These are phyloP conservation scores for Kryptolebias ocellatus DNA, from an alignment of 2,797 vertebrate species.

Conservation along the genomic window DNA sequence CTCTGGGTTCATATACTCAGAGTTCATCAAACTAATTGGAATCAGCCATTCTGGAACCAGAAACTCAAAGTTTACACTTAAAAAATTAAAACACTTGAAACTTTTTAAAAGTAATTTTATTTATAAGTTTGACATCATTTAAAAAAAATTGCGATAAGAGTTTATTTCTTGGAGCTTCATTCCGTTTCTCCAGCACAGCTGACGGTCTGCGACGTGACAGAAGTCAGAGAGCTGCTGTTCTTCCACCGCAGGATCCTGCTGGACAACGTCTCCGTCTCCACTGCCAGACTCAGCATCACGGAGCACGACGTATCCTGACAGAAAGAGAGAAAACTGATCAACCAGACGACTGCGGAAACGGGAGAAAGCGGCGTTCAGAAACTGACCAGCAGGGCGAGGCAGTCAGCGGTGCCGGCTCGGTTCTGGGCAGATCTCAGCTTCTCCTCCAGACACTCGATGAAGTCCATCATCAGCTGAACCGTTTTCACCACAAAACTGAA, in stretches of 20 bases:
- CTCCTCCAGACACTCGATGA: conserved; percentile 74
- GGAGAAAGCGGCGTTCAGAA: neutral
- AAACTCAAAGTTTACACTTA: no score
- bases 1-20: no score
- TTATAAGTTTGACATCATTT: no score
- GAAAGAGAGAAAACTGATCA: neutral
- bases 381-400: conserved; percentile 72
- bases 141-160: no score
- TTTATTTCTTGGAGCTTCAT: neutral
- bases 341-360: neutral
- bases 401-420: conserved; percentile 35
- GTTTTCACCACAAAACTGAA: conserved; percentile 75
- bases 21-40: no score
- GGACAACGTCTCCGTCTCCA: conserved; percentile 67
- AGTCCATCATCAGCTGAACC: conserved; percentile 68
- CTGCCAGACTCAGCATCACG: conserved; percentile 64
- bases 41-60: no score
- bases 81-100: no score
- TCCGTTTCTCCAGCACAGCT: no score
- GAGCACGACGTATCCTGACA: conserved; percentile 57
- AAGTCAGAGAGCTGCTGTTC: conserved; percentile 16
- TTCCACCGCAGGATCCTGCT: conserved; percentile 66
- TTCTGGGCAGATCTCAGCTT: conserved; percentile 58
- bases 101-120: no score
- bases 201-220: neutral